Base-by-base conservation (phyloP, 2,797 vertebrate species). In the Calcarius lapponicus region DNA sequence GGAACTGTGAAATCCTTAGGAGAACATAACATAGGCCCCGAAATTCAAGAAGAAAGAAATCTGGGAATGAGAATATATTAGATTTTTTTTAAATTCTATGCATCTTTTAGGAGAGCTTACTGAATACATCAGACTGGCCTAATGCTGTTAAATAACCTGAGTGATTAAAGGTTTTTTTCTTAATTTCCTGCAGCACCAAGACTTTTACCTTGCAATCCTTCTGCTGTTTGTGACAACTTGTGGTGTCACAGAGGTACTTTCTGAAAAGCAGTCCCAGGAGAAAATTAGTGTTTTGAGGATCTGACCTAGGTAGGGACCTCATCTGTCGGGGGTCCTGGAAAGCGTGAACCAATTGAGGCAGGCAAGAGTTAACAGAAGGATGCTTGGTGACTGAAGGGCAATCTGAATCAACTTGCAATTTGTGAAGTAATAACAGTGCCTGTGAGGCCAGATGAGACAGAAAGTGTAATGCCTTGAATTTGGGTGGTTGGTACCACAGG, bases 41-140 rank as follows among this genome's bases (percentile, higher is more conserved):
- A 65, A 26, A 66, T 45, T 50, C 31, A 53, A 76, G 22, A 42
- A 87, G 28, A 69, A 71, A 84, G 25, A 80, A 80, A 74, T 22
- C 7, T 64, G 18, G 16, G 22, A 71, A 60, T 18, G 11, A 66
- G 5, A 70, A 34, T 31, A 20, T 42, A 66, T 43, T 22, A 34
- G 10, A 81, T 40, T 18, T 9, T 38, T 21, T 3, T 2, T 0
- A 11, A 70, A n/a, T 25, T 2, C 7, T n/a, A 7, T 8, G 0
- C 18, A 14, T 64, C 31, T 85, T 83, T 58, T 40, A 43, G 43
- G 65, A 88, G 11, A 45, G 5, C 15, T 50, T 58, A 22, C 24
- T 74, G 8, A 34, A 26, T 20, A 34, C 1, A 69, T 24, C 32
- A 54, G 21, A 16, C 9, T 31, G 43, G 54, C 25, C 32, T 45